Evolutionary conservation across 1,140 invertebrate genomes (phyloP).

Genomic region (Microvelia longipes): DNA sequence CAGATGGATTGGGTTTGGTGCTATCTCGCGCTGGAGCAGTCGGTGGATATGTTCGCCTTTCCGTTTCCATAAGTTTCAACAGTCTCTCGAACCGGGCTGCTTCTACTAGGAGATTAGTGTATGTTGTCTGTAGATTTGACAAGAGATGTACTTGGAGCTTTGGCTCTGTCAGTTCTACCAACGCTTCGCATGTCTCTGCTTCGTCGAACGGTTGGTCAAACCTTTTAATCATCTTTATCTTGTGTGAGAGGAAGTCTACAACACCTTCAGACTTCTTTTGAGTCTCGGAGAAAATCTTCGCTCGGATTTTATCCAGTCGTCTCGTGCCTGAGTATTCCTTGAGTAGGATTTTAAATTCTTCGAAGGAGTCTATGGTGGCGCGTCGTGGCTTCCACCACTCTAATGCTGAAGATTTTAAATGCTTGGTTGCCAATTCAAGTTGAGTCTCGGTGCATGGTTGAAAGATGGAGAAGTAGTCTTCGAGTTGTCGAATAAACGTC

Average conservation of each 20-base stretch:
- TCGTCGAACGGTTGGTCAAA: not conserved
- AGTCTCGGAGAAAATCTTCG: not conserved
- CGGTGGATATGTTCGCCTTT: not conserved
- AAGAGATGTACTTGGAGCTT: not conserved
- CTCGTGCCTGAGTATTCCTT: not conserved
- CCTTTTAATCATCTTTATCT: not conserved
- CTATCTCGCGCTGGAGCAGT: not conserved
- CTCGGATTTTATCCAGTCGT: not conserved
- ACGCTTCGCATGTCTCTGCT: not conserved
- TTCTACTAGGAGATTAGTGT: not conserved
- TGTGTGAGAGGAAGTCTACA: not conserved
- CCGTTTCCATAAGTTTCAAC: not conserved
- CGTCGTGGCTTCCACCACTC: not conserved
- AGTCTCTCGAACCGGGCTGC: not conserved
- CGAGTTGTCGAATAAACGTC: not conserved
- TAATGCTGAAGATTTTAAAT: not conserved
- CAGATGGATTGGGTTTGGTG: not conserved
- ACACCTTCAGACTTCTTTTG: not conserved
- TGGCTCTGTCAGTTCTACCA: not conserved
- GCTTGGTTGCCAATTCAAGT: not conserved
- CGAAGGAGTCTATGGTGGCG: not conserved
- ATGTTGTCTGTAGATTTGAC: not conserved
- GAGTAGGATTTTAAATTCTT: not conserved
- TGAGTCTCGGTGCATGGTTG: not conserved
- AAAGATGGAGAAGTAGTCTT: not conserved